Conservation (phyloP, 2,888 invertebrate species). For the Octonoba sinensis region DNA sequence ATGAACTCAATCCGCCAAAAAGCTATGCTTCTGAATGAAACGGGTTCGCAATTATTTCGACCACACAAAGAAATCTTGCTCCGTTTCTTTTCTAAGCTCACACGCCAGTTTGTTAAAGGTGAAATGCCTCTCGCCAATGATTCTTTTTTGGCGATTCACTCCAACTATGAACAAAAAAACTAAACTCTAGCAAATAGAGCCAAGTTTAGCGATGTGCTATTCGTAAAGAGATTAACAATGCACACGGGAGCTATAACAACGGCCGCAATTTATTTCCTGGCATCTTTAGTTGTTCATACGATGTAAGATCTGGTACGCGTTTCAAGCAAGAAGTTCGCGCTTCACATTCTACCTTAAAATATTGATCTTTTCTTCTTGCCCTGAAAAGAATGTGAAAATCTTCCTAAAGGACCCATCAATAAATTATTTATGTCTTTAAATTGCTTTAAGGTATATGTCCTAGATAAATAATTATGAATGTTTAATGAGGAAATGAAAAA, state of each 20-base stretch:
- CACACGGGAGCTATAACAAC: constrained; percentile 60
- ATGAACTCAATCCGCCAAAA: constrained; percentile 56
- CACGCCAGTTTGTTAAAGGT: constrained; percentile 24
- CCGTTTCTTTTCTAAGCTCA: constrained; percentile 44
- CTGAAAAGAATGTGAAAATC: constrained; percentile 2
- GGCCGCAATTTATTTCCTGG: constrained; percentile 56
- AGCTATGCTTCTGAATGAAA: constrained; percentile 28
- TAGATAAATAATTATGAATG: no score
- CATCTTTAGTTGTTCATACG: constrained; percentile 44
- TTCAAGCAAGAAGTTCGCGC: constrained; percentile 1
- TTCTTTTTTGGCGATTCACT: constrained; percentile 48
- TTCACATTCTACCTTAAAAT: constrained; percentile 23
- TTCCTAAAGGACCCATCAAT: not conserved
- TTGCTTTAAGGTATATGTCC: no score
- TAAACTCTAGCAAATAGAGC: constrained; percentile 42
- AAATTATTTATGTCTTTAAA: no score
- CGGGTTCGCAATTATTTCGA: constrained; percentile 51
- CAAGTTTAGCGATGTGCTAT: constrained; percentile 54
- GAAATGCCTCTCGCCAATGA: constrained; percentile 44
- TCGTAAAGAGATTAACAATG: constrained; percentile 63
- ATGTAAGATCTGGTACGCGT: constrained; percentile 28
- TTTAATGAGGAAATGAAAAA: no score
- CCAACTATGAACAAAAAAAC: constrained; percentile 27
- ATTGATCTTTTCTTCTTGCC: constrained; percentile 16
- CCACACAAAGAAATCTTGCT: constrained; percentile 53